These are phyloP conservation scores for Drosophila leonis DNA, from an alignment of 2,888 invertebrate genomes.

Conservation along the genomic window DNA sequence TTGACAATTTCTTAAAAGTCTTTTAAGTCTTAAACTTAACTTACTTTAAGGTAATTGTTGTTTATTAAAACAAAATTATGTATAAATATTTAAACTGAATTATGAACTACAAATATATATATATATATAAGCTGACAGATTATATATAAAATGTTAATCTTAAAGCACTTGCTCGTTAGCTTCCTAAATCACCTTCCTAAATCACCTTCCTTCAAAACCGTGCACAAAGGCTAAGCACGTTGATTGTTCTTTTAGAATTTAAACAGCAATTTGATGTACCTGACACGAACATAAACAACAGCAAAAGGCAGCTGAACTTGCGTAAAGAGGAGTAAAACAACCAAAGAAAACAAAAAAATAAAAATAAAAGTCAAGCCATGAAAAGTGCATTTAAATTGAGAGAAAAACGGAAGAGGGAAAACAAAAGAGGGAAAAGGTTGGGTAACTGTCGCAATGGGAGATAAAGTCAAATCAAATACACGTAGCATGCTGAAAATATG, in stretches of 20 bases:
- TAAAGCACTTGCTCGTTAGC: too few relatives aligned
- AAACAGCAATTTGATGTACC: slow-evolving; percentile 60
- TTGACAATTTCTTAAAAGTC: too few relatives aligned
- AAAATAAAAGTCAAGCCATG: slow-evolving; percentile 30
- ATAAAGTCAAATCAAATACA: slow-evolving; percentile 60
- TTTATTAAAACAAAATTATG: too few relatives aligned
- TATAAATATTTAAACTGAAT: too few relatives aligned
- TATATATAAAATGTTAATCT: too few relatives aligned
- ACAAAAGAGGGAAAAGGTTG: slow-evolving; percentile 11
- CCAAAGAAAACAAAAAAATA: slow-evolving; percentile 6
- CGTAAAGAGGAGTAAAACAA: slow-evolving; percentile 21
- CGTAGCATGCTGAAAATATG: slow-evolving; percentile 52
- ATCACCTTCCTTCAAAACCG: not conserved
- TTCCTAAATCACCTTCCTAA: too few relatives aligned
- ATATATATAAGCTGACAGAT: too few relatives aligned
- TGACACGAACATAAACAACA: slow-evolving; percentile 47
- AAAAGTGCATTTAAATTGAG: slow-evolving; percentile 69
- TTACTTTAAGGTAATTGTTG: too few relatives aligned
- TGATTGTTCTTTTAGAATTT: slow-evolving; percentile 32
- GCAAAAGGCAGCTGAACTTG: slow-evolving; percentile 50
- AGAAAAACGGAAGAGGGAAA: not conserved
- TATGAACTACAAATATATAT: too few relatives aligned
- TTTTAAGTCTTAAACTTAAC: too few relatives aligned
- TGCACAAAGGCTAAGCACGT: slow-evolving; percentile 18
- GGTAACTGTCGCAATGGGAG: slow-evolving; percentile 31